A percentile compares a stretch with the other conserved stretches of the same genome.
phyloP scores from a whole-genome alignment of 1,140 invertebrate genomes.

The Hycleus cichorii region DNA sequence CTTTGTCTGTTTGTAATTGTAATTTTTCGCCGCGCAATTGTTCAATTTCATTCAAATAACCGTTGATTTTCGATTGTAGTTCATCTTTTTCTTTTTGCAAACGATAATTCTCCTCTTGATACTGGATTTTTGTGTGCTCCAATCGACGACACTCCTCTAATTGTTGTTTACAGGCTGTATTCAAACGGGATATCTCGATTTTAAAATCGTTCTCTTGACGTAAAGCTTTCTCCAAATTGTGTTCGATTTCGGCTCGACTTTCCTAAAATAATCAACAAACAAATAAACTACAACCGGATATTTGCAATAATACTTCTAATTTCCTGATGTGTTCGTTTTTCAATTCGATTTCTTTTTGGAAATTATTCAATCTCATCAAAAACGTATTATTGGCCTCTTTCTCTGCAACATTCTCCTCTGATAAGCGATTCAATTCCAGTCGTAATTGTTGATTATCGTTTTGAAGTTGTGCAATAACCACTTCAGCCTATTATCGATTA shows the following conservation, averaged over 20 bases:
- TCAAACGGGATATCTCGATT: conserved; percentile 28
- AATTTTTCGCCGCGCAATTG: conserved; percentile 14
- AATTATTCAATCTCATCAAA: conserved; percentile 38
- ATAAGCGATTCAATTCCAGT: conserved; percentile 45
- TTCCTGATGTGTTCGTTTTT: conserved; percentile 49
- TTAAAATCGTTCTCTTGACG: conserved; percentile 24
- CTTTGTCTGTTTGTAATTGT: conserved; percentile 10
- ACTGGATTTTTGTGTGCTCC: conserved; percentile 27
- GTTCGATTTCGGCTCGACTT: conserved; percentile 47
- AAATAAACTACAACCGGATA: too few relatives aligned
- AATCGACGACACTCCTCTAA: conserved; percentile 32
- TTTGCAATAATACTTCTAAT: conserved; percentile 44
- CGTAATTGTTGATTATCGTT: conserved; percentile 41
- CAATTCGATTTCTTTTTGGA: conserved; percentile 33
- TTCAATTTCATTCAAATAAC: conserved; percentile 21
- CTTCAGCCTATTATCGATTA: conserved; percentile 21
- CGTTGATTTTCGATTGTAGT: conserved; percentile 19
- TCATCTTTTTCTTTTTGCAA: conserved; percentile 34
- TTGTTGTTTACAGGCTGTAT: conserved; percentile 35
- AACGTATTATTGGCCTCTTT: conserved; percentile 39
- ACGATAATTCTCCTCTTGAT: conserved; percentile 26
- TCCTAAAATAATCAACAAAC: conserved; percentile 18
- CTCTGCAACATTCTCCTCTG: conserved; percentile 41
- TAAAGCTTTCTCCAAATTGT: conserved; percentile 43
- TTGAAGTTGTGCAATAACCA: conserved; percentile 45